Conservation (phyloP, 1,140 invertebrate genomes). For the Gryon sp. region DNA sequence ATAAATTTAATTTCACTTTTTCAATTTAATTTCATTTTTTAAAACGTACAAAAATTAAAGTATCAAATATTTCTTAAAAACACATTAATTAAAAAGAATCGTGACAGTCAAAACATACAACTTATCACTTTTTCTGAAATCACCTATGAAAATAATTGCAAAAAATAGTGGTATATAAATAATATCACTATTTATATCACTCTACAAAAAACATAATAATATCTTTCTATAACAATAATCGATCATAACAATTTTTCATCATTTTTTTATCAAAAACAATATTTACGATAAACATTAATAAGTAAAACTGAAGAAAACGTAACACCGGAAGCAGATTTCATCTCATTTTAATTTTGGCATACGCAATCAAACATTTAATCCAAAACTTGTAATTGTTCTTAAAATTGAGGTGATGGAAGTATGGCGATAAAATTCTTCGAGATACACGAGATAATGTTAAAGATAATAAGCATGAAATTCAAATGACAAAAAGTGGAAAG, state of each 20-base stretch:
- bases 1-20: no score
- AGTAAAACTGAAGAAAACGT: no score
- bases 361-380: conserved; percentile 24
- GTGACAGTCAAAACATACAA: conserved; percentile 33
- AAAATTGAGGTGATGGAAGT: conserved; percentile 3
- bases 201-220: background rate
- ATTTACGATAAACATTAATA: no score
- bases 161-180: no score
- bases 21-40: no score
- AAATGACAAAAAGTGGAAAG: conserved; percentile 38
- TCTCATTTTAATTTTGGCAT: background rate
- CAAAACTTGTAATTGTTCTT: conserved; percentile 10
- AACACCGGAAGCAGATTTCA: conserved; percentile 10
- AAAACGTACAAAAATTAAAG: no score
- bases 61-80: background rate
- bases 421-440: conserved; percentile 10
- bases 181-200: no score
- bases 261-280: no score
- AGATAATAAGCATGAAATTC: conserved; percentile 36
- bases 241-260: no score
- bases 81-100: conserved; percentile 14
- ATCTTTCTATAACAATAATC: no score
- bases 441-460: conserved; percentile 30
- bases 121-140: conserved; percentile 55
- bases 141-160: conserved; percentile 11